Percentiles rank a stretch among this genome's conserved stretches.
These are phyloP conservation scores for Operophtera brumata DNA, from an alignment of 2,888 invertebrate genomes.

Conservation along the genomic window DNA sequence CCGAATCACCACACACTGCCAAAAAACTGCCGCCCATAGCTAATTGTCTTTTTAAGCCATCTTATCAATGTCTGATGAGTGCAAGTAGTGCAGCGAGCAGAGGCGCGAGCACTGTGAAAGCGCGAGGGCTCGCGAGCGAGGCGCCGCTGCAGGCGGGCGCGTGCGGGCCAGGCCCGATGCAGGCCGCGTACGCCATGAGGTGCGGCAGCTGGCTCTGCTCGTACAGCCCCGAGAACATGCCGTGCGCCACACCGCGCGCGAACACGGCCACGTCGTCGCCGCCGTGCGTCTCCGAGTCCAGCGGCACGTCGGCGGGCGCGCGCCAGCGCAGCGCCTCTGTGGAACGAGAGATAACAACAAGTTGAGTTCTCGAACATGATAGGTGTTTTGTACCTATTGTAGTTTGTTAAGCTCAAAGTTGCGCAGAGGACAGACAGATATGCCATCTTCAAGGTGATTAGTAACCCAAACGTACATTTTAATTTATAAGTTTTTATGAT, in stretches of 20 bases:
- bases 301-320: constrained; percentile 75
- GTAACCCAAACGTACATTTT: no score
- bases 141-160: constrained; percentile 32
- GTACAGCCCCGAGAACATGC: constrained; percentile 86
- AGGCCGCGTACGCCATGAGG: constrained; percentile 86
- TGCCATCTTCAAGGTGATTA: no score
- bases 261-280: constrained; percentile 90
- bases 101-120: constrained; percentile 75
- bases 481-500: no score
- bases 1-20: no score
- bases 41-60: no score
- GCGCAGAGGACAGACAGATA: no score
- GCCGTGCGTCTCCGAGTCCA: constrained; percentile 84
- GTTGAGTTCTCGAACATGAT: no score
- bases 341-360: neutral
- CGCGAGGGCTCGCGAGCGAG: neutral
- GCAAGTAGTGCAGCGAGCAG: constrained; percentile 64
- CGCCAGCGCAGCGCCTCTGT: constrained; percentile 44
- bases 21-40: no score
- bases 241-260: constrained; percentile 85
- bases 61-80: neutral
- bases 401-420: no score
- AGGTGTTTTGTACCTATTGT: no score
- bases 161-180: constrained; percentile 81
- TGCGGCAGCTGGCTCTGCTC: constrained; percentile 90